Percentiles rank a stretch among this genome's conserved stretches.
These are phyloP conservation scores for Catalaphyllia jardinei DNA, from an alignment of 64 coral and sea anemone species.

Conservation along the genomic window DNA sequence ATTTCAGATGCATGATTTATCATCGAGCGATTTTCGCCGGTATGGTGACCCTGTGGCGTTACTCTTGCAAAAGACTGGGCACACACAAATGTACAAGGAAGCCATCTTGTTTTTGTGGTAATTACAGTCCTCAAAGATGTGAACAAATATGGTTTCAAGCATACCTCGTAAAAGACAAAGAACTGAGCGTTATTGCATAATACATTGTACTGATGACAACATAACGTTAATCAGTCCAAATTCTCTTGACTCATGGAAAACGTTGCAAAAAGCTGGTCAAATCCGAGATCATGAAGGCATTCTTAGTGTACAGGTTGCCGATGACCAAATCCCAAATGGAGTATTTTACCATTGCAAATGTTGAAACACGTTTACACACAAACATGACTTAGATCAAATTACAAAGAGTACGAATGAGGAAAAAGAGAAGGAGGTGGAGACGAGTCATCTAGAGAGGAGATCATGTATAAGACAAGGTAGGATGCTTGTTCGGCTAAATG, in stretches of 20 bases:
- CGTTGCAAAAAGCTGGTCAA: conserved; percentile 17
- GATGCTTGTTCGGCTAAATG: neutral
- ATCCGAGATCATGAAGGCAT: neutral
- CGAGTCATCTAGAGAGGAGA: conserved; percentile 29
- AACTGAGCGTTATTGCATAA: no score
- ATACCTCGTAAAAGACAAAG: neutral
- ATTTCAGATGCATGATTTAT: no score
- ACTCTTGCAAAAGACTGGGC: no score
- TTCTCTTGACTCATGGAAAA: conserved; percentile 48
- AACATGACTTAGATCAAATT: no score
- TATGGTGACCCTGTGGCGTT: no score
- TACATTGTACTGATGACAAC: neutral
- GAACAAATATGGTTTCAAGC: neutral
- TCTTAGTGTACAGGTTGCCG: no score
- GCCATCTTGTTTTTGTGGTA: conserved; percentile 8
- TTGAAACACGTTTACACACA: no score
- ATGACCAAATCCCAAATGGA: no score
- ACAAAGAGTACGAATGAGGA: neutral
- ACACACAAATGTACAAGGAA: neutral
- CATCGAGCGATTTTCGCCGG: no score
- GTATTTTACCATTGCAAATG: no score
- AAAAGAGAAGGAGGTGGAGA: conserved; percentile 16
- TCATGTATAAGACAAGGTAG: conserved; percentile 28
- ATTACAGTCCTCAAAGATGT: conserved; percentile 15
- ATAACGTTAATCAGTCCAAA: conserved; percentile 41